phyloP scores from a whole-genome alignment of 2,888 invertebrate species.

The Ceramica pisi region DNA sequence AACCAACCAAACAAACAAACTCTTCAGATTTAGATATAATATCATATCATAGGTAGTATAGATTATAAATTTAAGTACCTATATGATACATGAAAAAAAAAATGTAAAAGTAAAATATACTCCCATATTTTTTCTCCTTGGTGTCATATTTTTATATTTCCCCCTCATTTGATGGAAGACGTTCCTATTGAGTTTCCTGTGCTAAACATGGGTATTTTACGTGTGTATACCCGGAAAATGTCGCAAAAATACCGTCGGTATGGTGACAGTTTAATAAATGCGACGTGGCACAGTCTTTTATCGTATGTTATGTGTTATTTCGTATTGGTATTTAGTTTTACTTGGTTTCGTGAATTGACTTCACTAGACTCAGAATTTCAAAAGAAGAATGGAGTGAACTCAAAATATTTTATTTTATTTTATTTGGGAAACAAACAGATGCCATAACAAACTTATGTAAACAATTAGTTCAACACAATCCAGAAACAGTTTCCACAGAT shows the following conservation, averaged over 20 bases:
- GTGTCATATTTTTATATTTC: constrained; percentile 17
- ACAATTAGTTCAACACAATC: too few relatives aligned
- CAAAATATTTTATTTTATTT: too few relatives aligned
- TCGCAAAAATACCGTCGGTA: neutral
- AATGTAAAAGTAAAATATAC: neutral
- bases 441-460: too few relatives aligned
- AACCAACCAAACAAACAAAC: too few relatives aligned
- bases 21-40: too few relatives aligned
- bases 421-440: too few relatives aligned
- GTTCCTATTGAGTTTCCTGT: constrained; percentile 29
- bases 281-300: neutral
- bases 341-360: neutral
- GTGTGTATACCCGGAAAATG: constrained; percentile 26
- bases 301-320: neutral
- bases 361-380: too few relatives aligned
- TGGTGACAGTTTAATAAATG: constrained; percentile 20
- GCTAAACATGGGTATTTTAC: neutral
- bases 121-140: neutral
- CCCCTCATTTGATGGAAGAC: neutral
- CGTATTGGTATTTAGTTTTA: neutral
- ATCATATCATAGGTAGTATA: too few relatives aligned
- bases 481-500: too few relatives aligned
- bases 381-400: too few relatives aligned
- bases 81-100: too few relatives aligned
- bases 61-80: too few relatives aligned